Evolutionary conservation across 2,113 vertebrate species (phyloP).

Genomic region (Nesogale talazaci): DNA sequence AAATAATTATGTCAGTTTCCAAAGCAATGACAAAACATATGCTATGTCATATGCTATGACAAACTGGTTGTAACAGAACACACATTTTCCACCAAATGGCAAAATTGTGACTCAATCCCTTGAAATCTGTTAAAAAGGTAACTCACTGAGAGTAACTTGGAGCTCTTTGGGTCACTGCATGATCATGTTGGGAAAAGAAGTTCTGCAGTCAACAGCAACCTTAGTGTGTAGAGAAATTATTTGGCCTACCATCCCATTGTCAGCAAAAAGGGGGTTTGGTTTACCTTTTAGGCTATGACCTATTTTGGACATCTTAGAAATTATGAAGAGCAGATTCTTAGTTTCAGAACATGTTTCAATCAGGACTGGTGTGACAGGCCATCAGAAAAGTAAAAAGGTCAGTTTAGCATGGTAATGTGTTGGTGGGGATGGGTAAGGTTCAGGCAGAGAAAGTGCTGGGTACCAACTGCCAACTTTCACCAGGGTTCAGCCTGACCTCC

Average conservation of each 20-base stretch:
- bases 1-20: background rate
- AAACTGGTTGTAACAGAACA: background rate
- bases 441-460: background rate
- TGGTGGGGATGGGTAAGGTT: background rate
- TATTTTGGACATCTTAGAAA: background rate
- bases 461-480: background rate
- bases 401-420: accelerated
- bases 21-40: background rate
- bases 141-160: background rate
- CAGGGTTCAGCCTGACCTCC: background rate
- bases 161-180: background rate
- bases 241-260: no score
- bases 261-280: background rate
- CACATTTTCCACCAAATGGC: background rate
- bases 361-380: background rate
- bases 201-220: background rate
- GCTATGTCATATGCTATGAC: background rate
- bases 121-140: background rate
- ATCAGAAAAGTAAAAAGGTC: background rate
- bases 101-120: background rate
- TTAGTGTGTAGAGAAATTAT: background rate
- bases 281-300: background rate
- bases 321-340: background rate
- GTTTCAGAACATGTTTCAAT: background rate
- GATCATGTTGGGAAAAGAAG: background rate